A percentile compares a stretch with the other conserved stretches of the same genome.
Conservation (phyloP, 23 tunicate genomes). For the Styela plicata region DNA sequence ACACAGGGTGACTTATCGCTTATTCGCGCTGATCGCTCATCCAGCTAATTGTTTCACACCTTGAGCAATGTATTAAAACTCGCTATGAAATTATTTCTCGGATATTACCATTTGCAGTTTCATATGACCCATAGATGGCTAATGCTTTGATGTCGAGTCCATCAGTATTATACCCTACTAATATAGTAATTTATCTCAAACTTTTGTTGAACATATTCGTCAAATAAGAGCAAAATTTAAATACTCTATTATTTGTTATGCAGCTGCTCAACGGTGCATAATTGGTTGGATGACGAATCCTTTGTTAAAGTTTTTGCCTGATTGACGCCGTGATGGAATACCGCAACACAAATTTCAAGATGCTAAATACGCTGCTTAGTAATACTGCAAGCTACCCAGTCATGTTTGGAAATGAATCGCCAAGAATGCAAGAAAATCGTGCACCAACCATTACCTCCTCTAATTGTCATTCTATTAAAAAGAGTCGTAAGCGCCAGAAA, state of each 20-base stretch:
- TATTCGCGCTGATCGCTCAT: no score
- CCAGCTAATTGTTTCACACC: background rate
- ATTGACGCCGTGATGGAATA: background rate
- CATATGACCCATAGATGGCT: no score
- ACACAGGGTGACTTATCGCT: no score
- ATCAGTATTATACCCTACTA: no score
- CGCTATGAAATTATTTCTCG: no score
- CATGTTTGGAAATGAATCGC: background rate
- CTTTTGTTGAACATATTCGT: no score
- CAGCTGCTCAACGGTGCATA: background rate
- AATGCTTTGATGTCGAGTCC: no score
- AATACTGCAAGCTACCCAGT: background rate
- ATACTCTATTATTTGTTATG: background rate
- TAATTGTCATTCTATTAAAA: background rate
- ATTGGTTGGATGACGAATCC: background rate
- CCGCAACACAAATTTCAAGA: background rate
- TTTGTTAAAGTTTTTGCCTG: no score
- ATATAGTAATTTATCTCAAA: no score
- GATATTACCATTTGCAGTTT: no score
- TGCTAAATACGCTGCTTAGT: background rate
- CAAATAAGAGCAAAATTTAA: background rate
- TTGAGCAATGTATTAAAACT: background rate
- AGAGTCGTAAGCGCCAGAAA: background rate
- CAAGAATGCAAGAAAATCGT: background rate
- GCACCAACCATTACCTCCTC: background rate